Evolutionary conservation across 2,888 invertebrate species (phyloP), one percentile per base, ranked within the genome.

Genomic region (Cephalotes varians): DNA sequence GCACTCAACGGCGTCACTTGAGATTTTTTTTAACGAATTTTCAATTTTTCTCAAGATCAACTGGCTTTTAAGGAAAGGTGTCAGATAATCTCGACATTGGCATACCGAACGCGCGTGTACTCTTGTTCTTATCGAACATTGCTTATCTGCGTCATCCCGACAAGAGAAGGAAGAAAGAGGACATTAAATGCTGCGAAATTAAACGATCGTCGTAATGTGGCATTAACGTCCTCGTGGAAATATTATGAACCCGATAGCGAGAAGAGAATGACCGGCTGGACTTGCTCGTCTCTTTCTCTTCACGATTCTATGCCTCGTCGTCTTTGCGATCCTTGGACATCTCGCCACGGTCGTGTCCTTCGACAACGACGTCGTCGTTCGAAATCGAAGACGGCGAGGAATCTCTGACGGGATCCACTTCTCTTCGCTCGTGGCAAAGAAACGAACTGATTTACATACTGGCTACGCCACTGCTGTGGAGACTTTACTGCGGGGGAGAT

Each of bases 381-480:
- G 84, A 72, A 85, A 82, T 88, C 81, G 84, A 83, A 80, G 83
- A 64, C 86, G 84, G 83, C 54, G 85, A 82, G 80, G 85, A 82
- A 77, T 84, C 89, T 74, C 73, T 65, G 80, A 79, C 77, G 79
- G 40, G 54, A 64, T 60, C 65, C 69, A 51, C 60, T 54, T 85
- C 85, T 84, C 89, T 82, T 83, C 76, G 82, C 81, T 81, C 71
- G 82, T 84, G 81, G 81, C 82, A 58, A 87, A 89, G 84, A 83
- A 87, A 88, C 89, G 87, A 83, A 90, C 90, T 92, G 92, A 93
- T 94, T 93, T 93, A 93, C 92, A 93, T 93, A 93, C 93, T 90
- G 87, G 92, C 91, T 92, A 90, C 91, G 92, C 93, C 92, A 91
- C 90, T 93, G 93, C 87, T 77, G 86, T 81, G 64, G 64, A 18